These are phyloP conservation scores for Galagoides demidoff DNA, from an alignment of 2,797 vertebrate genomes.

Conservation along the genomic window DNA sequence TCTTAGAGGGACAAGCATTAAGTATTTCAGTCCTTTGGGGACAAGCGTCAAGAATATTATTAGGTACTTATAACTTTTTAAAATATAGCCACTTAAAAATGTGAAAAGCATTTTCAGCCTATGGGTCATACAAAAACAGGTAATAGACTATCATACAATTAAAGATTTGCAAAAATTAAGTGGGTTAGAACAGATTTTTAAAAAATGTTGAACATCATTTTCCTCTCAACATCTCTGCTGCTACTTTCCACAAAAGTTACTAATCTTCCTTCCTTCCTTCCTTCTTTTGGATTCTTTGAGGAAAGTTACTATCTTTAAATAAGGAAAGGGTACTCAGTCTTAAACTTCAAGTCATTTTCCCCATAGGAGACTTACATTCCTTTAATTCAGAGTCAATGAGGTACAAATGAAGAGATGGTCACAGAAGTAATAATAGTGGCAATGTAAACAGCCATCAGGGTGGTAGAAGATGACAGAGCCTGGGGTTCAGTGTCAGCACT, in stretches of 20 bases:
- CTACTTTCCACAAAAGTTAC: slow-evolving; percentile 11
- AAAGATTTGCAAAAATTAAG: slow-evolving; percentile 51
- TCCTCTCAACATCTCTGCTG: neutral
- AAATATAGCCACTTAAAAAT: slow-evolving; percentile 38
- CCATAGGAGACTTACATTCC: neutral
- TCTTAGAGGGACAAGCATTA: neutral
- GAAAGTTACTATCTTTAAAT: slow-evolving; percentile 20
- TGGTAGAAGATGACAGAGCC: neutral
- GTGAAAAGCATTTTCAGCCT: neutral
- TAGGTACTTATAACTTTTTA: neutral
- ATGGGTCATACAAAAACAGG: neutral
- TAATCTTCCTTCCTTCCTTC: too few species aligned
- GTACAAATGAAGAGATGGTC: neutral
- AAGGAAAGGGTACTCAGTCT: neutral
- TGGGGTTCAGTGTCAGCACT: neutral
- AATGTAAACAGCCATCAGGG: neutral
- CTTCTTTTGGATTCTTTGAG: too few species aligned
- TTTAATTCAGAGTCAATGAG: neutral
- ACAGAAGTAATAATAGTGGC: neutral
- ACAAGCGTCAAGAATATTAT: neutral
- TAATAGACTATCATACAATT: neutral
- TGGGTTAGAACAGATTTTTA: neutral
- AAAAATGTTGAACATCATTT: neutral
- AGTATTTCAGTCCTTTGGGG: neutral
- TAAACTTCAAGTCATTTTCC: slow-evolving; percentile 25